These are phyloP conservation scores for Passer montanus DNA, from an alignment of 2,113 vertebrate genomes.

Conservation along the genomic window DNA sequence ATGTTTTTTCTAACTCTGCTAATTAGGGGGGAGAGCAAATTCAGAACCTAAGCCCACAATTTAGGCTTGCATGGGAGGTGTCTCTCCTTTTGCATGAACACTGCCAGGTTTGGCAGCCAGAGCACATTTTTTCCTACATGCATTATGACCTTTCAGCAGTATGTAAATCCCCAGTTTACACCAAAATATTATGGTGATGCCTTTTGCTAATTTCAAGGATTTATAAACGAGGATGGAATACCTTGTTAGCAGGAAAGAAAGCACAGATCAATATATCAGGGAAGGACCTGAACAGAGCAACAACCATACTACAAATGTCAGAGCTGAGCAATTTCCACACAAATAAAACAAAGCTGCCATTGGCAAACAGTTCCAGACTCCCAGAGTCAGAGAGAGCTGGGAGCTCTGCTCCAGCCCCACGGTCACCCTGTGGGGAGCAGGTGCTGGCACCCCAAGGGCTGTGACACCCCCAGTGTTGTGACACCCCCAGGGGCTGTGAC, in stretches of 20 bases:
- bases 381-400: neutral
- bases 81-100: neutral
- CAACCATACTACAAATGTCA: conserved; percentile 37
- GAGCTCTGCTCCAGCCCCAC: neutral
- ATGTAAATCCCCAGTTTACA: neutral
- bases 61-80: neutral
- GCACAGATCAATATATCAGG: conserved; percentile 21
- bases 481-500: neutral
- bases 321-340: conserved; percentile 4
- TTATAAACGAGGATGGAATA: neutral
- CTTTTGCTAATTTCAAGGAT: conserved; percentile 20
- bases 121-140: neutral
- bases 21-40: neutral
- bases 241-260: conserved; percentile 44
- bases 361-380: conserved; percentile 34
- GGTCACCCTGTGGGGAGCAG: neutral
- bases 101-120: neutral
- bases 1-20: neutral
- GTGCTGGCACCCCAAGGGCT: neutral
- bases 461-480: too few relatives aligned
- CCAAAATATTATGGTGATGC: neutral
- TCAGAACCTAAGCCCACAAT: neutral
- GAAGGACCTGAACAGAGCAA: conserved; percentile 25
- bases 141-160: neutral
- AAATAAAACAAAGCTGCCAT: conserved; percentile 3